phyloP scores from a whole-genome alignment of 2,113 vertebrate species.

The Podiceps cristatus region DNA sequence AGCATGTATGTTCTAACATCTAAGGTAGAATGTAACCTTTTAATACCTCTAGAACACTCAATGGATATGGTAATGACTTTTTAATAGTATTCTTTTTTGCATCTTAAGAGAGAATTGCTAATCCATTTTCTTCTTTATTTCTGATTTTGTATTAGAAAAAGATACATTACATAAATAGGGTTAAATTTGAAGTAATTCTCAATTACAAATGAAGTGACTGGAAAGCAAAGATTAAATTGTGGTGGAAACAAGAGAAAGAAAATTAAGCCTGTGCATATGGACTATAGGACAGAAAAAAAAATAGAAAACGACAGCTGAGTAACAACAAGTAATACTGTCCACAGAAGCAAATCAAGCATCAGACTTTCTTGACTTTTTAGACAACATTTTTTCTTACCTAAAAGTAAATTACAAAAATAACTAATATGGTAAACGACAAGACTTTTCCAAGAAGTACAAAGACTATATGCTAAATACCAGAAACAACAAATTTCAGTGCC shows the following conservation, averaged over 20 bases:
- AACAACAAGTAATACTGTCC: neutral
- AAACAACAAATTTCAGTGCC: neutral
- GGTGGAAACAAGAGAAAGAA: neutral
- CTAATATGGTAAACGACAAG: neutral
- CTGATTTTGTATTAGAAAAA: neutral
- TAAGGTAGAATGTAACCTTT: neutral
- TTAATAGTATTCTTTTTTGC: neutral
- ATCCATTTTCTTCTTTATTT: neutral
- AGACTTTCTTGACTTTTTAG: neutral
- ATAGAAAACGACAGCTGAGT: neutral
- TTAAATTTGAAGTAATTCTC: neutral
- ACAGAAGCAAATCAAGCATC: neutral
- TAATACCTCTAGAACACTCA: neutral
- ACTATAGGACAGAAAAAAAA: neutral
- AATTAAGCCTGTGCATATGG: neutral
- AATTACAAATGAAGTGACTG: neutral
- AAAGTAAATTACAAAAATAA: neutral
- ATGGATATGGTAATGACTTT: neutral
- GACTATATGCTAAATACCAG: neutral
- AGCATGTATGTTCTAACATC: neutral
- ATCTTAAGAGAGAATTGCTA: neutral
- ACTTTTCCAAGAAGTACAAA: neutral
- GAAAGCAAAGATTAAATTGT: neutral
- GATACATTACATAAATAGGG: neutral
- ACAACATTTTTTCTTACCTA: neutral